Evolutionary conservation across 2,888 invertebrate genomes (phyloP).

Genomic region (Platynereis dumerilii): DNA sequence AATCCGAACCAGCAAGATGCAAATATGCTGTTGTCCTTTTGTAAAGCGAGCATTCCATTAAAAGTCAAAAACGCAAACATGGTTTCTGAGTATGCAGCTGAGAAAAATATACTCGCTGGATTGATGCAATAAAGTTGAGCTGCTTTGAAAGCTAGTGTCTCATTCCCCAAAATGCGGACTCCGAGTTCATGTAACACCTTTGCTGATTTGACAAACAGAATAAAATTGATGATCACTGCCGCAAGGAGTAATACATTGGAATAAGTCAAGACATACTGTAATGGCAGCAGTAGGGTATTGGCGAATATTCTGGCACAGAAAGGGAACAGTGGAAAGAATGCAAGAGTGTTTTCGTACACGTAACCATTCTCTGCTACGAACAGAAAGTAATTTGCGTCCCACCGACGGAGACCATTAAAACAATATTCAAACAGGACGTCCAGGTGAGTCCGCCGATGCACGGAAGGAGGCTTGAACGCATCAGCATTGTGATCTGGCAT

Average conservation of each 20-base stretch:
- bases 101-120: constrained; percentile 95
- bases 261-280: constrained; percentile 65
- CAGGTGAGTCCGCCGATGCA: constrained; percentile 19
- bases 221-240: constrained; percentile 75
- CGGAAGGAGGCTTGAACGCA: constrained; percentile 55
- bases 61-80: constrained; percentile 83
- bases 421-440: constrained; percentile 64
- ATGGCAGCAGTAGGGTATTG: constrained; percentile 55
- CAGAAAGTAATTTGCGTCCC: constrained; percentile 96
- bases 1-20: constrained; percentile 50
- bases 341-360: constrained; percentile 88
- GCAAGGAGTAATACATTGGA: constrained; percentile 73
- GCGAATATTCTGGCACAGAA: constrained; percentile 68
- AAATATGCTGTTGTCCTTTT: constrained; percentile 29
- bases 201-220: constrained; percentile 52
- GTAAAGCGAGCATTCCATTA: constrained; percentile 65
- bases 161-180: constrained; percentile 40
- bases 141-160: constrained; percentile 78
- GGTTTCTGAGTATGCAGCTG: constrained; percentile 90
- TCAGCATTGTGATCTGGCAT: constrained; percentile 60
- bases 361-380: constrained; percentile 94
- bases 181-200: constrained; percentile 34
- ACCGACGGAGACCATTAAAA: constrained; percentile 83
- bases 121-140: constrained; percentile 87
- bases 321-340: constrained; percentile 94